Evolutionary conservation across 2,888 invertebrate species (phyloP).

Genomic region (Caenorhabditis afra): DNA sequence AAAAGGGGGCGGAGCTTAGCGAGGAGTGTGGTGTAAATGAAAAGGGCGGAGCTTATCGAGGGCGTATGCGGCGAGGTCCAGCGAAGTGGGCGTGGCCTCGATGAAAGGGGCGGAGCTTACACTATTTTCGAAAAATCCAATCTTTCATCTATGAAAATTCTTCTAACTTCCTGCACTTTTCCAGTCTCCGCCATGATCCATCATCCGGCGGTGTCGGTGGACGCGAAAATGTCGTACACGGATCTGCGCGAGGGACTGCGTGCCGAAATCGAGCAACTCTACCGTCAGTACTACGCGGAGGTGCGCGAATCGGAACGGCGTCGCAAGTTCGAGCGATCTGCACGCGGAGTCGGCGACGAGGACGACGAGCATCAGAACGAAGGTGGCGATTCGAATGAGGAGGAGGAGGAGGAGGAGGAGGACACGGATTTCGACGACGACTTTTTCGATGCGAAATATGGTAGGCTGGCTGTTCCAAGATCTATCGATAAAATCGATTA

Average conservation of each 20-base stretch:
- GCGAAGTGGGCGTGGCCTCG: no score
- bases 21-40: no score
- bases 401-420: background rate
- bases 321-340: background rate
- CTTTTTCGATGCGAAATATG: background rate
- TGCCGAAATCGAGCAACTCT: constrained; percentile 19
- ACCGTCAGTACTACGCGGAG: constrained; percentile 12
- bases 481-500: no score
- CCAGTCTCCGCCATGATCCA: constrained; percentile 62
- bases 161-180: no score
- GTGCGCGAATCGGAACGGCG: constrained; percentile 7
- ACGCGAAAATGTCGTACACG: constrained; percentile 45
- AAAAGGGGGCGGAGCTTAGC: no score
- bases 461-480: background rate
- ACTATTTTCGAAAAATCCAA: no score
- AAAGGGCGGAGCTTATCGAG: no score
- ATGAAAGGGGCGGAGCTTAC: no score
- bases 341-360: background rate
- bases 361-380: background rate
- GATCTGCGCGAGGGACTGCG: constrained; percentile 44
- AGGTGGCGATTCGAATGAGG: background rate
- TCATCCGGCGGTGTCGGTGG: constrained; percentile 62
- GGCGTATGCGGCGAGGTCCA: no score
- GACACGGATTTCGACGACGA: background rate
- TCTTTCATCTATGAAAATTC: no score